Base-by-base conservation (phyloP, 2,888 invertebrate genomes). In the Hirtodrosophila duncani region DNA sequence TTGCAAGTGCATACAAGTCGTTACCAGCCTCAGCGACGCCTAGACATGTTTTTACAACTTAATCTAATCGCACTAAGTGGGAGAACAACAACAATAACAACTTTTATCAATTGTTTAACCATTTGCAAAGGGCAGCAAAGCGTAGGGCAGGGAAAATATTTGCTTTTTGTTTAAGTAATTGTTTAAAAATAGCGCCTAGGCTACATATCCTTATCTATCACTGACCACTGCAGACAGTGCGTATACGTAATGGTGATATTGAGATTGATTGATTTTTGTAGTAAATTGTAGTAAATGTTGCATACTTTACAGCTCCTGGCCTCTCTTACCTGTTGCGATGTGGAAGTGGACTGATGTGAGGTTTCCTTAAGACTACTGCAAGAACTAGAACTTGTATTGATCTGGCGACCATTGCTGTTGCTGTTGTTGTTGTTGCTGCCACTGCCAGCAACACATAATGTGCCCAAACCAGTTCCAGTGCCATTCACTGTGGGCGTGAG, bases 341-440 rank as follows among this genome's bases (percentile, higher is more conserved):
- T 75, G 60, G 75, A 75, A 58, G 86, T 85, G 68, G 84, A 85
- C 34, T 74, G 72, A 61, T 51, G 72, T 68, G 87, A 86, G 67
- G 86, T 85, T 85, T 87, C 87, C 82, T 87, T 87, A 84, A 86
- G 84, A 65, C 87, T 87, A 84, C 86, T 87, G 72, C 86, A 83
- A 50, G 83, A 85, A 49, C 71, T 71, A n/a, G 71, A 74, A 61
- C 85, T 85, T 63, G 86, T 84, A 61, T 85, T 86, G 39, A 86
- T 85, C 33, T 77, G 77, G 70, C 77, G 46, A 30, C 60, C 72
- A 37, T 57, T 48, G 21, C 36, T 8, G 60, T 16, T 31, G 46
- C 21, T 16, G 13, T 6, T 62, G 9, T 43, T 55, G 41, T 26
- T 64, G 18, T 24, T 6, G 55, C 16, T 26, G 42, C 20, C 17